Conservation (phyloP, 2,888 invertebrate genomes). For the Philhelius pedissequus region DNA sequence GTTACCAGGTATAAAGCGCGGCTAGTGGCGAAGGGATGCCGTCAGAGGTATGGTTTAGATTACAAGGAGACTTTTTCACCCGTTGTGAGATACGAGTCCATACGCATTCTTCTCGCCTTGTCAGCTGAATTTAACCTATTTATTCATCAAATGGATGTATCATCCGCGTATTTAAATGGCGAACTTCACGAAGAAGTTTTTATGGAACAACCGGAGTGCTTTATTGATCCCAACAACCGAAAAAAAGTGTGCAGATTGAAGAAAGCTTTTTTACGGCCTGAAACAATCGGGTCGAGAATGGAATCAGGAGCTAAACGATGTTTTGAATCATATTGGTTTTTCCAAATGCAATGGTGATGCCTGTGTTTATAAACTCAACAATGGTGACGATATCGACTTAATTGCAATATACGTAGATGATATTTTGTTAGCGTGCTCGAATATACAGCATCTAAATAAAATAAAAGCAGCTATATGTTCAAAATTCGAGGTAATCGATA, state of each 20-base stretch:
- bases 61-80: slow-evolving; percentile 35
- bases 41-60: slow-evolving; percentile 11
- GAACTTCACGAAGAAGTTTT: background rate
- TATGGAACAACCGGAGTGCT: background rate
- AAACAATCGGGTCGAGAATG: slow-evolving; percentile 36
- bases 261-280: slow-evolving; percentile 26
- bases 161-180: slow-evolving; percentile 31
- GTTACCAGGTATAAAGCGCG: slow-evolving; percentile 6
- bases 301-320: slow-evolving; percentile 15
- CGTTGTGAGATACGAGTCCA: slow-evolving; percentile 25
- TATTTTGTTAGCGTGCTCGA: too few species aligned
- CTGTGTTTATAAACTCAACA: too few species aligned
- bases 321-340: too few species aligned
- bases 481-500: too few species aligned
- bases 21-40: slow-evolving; percentile 24
- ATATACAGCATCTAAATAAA: too few species aligned
- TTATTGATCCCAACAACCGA: background rate
- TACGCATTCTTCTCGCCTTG: too few species aligned
- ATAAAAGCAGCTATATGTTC: too few species aligned
- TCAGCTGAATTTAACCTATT: too few species aligned
- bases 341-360: too few species aligned
- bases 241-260: slow-evolving; percentile 5
- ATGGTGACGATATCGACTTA: too few species aligned
- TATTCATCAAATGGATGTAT: too few species aligned
- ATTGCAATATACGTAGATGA: too few species aligned